Percentiles rank a stretch among this genome's conserved stretches.
These are phyloP conservation scores for Sebastes itinus DNA, from an alignment of 2,797 vertebrate species.

Conservation along the genomic window DNA sequence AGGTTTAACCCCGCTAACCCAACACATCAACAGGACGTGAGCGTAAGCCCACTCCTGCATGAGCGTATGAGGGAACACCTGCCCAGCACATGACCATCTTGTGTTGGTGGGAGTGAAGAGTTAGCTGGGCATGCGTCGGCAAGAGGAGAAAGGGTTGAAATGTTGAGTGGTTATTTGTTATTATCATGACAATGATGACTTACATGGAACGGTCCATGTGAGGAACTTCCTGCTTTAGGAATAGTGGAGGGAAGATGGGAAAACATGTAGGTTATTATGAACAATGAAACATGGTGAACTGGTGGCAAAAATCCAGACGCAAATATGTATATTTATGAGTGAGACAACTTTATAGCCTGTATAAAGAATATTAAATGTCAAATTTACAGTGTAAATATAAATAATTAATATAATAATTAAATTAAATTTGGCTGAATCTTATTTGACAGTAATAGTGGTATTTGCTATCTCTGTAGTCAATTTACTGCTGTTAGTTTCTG, in stretches of 20 bases:
- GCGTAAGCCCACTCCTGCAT: constrained; percentile 45
- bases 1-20: constrained; percentile 60
- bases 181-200: constrained; percentile 84
- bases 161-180: constrained; percentile 62
- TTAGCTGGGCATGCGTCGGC: constrained; percentile 77
- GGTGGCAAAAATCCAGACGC: constrained; percentile 44
- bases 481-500: background rate
- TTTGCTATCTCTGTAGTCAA: background rate
- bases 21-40: constrained; percentile 64
- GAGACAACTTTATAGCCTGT: background rate
- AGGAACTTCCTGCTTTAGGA: constrained; percentile 93
- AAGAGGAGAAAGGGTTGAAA: constrained; percentile 53
- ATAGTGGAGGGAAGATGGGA: constrained; percentile 89
- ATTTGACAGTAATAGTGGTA: background rate
- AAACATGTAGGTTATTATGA: constrained; percentile 68
- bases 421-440: background rate
- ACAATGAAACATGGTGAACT: constrained; percentile 66
- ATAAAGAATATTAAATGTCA: background rate
- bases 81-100: constrained; percentile 81
- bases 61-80: constrained; percentile 38
- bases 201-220: constrained; percentile 98
- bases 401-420: background rate
- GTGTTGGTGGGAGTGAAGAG: constrained; percentile 68
- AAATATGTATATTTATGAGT: background rate
- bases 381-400: background rate